phyloP scores from a whole-genome alignment of 37 sponge, comb jelly and placozoan species.

The Diacarnus erythraeanus region DNA sequence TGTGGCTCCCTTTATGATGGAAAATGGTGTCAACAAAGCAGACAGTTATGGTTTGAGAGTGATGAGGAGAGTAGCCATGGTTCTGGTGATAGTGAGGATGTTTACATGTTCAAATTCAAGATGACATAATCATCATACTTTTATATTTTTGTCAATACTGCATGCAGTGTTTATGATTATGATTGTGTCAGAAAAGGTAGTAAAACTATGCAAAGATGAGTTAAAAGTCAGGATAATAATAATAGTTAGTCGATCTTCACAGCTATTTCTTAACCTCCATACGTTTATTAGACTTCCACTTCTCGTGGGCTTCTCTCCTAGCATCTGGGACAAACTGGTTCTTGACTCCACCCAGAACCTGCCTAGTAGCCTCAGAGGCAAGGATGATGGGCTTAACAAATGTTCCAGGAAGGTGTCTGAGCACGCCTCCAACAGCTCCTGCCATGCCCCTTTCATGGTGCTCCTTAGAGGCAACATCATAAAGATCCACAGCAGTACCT shows the following conservation, averaged over 20 bases:
- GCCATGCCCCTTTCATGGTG: slow-evolving; percentile 76
- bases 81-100: neutral
- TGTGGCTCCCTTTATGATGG: slow-evolving; percentile 9
- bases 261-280: too few relatives aligned
- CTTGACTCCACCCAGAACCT: slow-evolving; percentile 83
- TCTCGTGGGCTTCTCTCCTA: slow-evolving; percentile 72
- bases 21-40: slow-evolving; percentile 8
- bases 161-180: too few relatives aligned
- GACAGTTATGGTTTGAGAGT: slow-evolving; percentile 7
- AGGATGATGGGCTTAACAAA: slow-evolving; percentile 83
- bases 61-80: neutral
- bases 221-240: too few relatives aligned
- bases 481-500: slow-evolving; percentile 68
- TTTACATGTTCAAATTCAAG: neutral
- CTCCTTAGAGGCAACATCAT: slow-evolving; percentile 54
- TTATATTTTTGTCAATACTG: too few relatives aligned
- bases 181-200: too few relatives aligned
- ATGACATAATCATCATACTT: too few relatives aligned
- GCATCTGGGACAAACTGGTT: slow-evolving; percentile 93
- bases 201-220: too few relatives aligned
- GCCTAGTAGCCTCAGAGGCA: slow-evolving; percentile 80
- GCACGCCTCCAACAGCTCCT: slow-evolving; percentile 84
- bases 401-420: slow-evolving; percentile 75
- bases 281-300: slow-evolving; percentile 77
- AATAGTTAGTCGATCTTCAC: too few relatives aligned